Conservation (phyloP, 2,797 vertebrate genomes). For the Periophthalmus magnuspinnatus region DNA sequence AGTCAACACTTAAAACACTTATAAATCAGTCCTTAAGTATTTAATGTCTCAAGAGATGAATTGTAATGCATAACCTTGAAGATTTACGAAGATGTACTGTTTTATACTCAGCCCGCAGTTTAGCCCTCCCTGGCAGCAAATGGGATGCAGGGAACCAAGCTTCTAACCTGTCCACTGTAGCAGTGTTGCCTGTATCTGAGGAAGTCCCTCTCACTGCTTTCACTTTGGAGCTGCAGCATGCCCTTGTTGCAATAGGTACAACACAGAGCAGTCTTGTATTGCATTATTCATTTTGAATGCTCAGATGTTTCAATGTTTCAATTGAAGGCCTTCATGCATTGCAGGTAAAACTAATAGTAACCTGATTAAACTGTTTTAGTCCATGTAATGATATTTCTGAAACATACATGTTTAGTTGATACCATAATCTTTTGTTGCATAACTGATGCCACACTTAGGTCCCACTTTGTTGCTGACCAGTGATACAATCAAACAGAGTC, state of each 20-base stretch:
- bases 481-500: constrained; percentile 87
- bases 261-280: background rate
- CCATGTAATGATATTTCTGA: background rate
- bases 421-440: too few relatives aligned
- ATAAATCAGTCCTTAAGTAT: background rate
- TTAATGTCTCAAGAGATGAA: constrained; percentile 2
- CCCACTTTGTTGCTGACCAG: constrained; percentile 90
- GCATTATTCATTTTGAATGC: background rate
- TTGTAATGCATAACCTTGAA: background rate
- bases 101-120: constrained; percentile 77
- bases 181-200: constrained; percentile 89
- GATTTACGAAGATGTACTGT: constrained; percentile 11
- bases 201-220: constrained; percentile 92
- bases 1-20: background rate
- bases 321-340: background rate
- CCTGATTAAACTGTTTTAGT: background rate
- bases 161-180: constrained; percentile 91
- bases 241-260: constrained; percentile 86
- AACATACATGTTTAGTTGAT: background rate
- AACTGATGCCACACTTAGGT: constrained; percentile 70
- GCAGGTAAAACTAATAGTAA: background rate
- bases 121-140: constrained; percentile 84
- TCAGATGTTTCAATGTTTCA: too few relatives aligned
- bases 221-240: constrained; percentile 90
- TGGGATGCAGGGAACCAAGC: constrained; percentile 89